Evolutionary conservation across 2,888 invertebrate species (phyloP).

Genomic region (Drosophila atripex): DNA sequence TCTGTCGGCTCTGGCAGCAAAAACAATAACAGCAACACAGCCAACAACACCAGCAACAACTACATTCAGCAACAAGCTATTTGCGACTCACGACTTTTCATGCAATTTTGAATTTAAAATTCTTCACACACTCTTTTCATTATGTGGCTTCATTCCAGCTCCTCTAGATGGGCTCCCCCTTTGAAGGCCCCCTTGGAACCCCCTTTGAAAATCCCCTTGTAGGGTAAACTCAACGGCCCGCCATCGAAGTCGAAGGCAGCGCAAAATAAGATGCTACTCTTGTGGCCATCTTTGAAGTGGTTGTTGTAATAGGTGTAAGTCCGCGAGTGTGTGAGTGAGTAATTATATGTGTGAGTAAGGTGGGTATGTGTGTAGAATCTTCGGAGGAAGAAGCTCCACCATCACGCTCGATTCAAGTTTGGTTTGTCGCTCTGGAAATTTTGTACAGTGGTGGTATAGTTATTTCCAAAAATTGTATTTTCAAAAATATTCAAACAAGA

Average conservation of each 20-base stretch:
- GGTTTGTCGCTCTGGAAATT: constrained; percentile 59
- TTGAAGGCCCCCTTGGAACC: neutral
- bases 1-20: constrained; percentile 66
- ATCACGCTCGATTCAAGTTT: constrained; percentile 79
- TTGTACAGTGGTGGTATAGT: constrained; percentile 49
- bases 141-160: constrained; percentile 70
- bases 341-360: constrained; percentile 17
- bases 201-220: constrained; percentile 22
- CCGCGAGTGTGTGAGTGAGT: constrained; percentile 15
- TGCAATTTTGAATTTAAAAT: constrained; percentile 81
- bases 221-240: constrained; percentile 57
- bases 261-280: constrained; percentile 78
- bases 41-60: constrained; percentile 22
- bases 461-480: neutral
- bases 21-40: constrained; percentile 2
- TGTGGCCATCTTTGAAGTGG: constrained; percentile 77
- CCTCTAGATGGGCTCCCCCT: constrained; percentile 29
- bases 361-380: constrained; percentile 33
- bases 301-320: constrained; percentile 71
- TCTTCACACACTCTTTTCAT: constrained; percentile 81
- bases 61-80: constrained; percentile 67
- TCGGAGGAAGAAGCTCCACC: constrained; percentile 69
- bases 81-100: constrained; percentile 81
- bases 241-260: constrained; percentile 68
- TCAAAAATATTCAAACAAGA: neutral